Evolutionary conservation across 2,888 invertebrate genomes (phyloP), one percentile per base, ranked within the genome.

Genomic region (Atrina japonica): DNA sequence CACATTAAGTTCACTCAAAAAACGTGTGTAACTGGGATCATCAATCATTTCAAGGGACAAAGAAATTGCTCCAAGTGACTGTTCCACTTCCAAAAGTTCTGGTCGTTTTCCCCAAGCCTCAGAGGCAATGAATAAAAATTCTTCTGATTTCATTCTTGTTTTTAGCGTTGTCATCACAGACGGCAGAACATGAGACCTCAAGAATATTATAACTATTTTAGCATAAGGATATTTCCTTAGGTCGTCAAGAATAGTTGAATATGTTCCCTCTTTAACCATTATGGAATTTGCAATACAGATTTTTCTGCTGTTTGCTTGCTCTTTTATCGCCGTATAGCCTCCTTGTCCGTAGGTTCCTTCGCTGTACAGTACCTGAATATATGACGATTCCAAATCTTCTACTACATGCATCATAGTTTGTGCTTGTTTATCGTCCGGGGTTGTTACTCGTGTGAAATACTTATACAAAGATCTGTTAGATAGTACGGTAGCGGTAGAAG

Each of bases 361-460:
- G 35, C 76, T 76, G 64, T 78, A 76, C 0, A 81, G 43, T 49
- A 81, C 63, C 45, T 81, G 81, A 18, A 81, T 73, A 18, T 69
- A 69, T 40, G 73, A 73, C 1, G 66, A 69, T 0, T 50, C 25
- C 7, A 74, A 41, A 18, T 70, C 41, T n/a, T 69, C 41, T 14
- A 76, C 53, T 11, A 77, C 56, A 16, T 67, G 45, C 2, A 75
- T 61, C 66, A 80, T 74, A 5, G 69, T 61, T 16, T 63, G 55
- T 11, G 71, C 76, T 53, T 77, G 80, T 18, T 67, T 66, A 43
- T 75, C 64, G 25, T 70, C 76, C n/a, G 80, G 71, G 9, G 75
- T 73, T 1, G 75, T 65, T 14, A 74, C 73, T 11, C 80, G 59
- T 66, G 74, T 55, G 25, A 77, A 80, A 43, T 77, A 77, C 3